Evolutionary conservation across 2,797 vertebrate genomes (phyloP).

Genomic region (Acrossocheilus fasciatus): DNA sequence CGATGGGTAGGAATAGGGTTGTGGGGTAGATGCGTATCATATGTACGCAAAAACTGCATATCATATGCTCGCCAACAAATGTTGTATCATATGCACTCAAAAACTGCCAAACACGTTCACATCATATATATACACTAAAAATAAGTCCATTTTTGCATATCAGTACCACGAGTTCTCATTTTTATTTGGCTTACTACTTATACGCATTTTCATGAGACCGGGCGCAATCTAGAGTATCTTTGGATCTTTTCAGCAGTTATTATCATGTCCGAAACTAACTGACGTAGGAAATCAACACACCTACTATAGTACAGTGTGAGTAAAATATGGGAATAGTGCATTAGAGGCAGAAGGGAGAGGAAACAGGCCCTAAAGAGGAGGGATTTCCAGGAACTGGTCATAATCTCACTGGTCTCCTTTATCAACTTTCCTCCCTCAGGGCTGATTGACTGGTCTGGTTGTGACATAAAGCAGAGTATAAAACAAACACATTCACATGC

Average conservation of each 20-base stretch:
- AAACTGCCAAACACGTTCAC: no score
- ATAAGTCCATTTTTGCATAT: no score
- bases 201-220: no score
- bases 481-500: slow-evolving; percentile 37
- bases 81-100: no score
- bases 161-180: no score
- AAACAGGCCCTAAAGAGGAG: slow-evolving; percentile 29
- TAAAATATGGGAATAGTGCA: slow-evolving; percentile 5
- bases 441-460: slow-evolving; percentile 43
- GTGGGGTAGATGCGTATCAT: no score
- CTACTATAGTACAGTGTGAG: slow-evolving; percentile 4
- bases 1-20: no score
- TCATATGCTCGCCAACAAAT: no score
- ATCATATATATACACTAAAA: no score
- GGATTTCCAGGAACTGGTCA: slow-evolving; percentile 56
- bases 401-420: slow-evolving; percentile 42
- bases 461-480: slow-evolving; percentile 56
- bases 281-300: not conserved
- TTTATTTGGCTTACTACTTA: no score
- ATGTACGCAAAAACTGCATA: no score
- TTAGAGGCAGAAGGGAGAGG: slow-evolving; percentile 25
- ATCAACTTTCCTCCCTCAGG: slow-evolving; percentile 45
- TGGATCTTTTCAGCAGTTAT: slow-evolving; percentile 7
- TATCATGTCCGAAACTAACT: slow-evolving; percentile 1
- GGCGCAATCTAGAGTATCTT: not conserved